These are phyloP conservation scores for Cotesia chilonis DNA, from an alignment of 1,140 invertebrate species.

Conservation along the genomic window DNA sequence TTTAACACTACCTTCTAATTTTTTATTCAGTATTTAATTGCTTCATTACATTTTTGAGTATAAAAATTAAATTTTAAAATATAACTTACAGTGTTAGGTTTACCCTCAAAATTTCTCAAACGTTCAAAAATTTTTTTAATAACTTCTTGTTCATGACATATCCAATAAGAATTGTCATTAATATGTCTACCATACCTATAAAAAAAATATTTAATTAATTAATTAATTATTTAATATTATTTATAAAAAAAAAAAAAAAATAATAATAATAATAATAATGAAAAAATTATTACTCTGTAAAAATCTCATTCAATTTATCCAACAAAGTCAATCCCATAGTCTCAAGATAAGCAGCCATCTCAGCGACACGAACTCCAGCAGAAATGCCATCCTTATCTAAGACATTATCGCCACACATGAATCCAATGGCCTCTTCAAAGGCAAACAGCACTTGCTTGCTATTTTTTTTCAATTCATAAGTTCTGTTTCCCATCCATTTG, in stretches of 20 bases:
- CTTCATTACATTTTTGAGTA: neutral
- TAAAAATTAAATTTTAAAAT: slow-evolving; percentile 41
- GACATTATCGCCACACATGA: slow-evolving; percentile 89
- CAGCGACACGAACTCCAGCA: slow-evolving; percentile 81
- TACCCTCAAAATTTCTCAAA: slow-evolving; percentile 79
- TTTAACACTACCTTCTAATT: too few relatives aligned
- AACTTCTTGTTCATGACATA: slow-evolving; percentile 78
- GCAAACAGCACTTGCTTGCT: slow-evolving; percentile 88
- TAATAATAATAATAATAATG: too few relatives aligned
- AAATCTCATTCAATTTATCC: slow-evolving; percentile 84
- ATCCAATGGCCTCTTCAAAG: slow-evolving; percentile 95
- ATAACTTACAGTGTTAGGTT: slow-evolving; percentile 70
- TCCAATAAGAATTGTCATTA: slow-evolving; percentile 87
- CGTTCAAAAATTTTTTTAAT: slow-evolving; percentile 84
- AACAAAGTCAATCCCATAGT: slow-evolving; percentile 72
- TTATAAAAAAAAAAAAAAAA: too few relatives aligned
- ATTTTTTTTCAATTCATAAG: slow-evolving; percentile 75
- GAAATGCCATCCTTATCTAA: slow-evolving; percentile 96
- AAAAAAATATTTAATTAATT: slow-evolving; percentile 51
- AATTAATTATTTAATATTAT: too few relatives aligned
- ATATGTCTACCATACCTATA: slow-evolving; percentile 82
- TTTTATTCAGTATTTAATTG: neutral
- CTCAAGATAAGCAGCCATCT: slow-evolving; percentile 81
- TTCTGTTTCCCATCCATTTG: slow-evolving; percentile 98
- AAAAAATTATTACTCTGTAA: slow-evolving; percentile 68